Conservation (phyloP, 2,888 invertebrate genomes). For the Smittia sp. region DNA sequence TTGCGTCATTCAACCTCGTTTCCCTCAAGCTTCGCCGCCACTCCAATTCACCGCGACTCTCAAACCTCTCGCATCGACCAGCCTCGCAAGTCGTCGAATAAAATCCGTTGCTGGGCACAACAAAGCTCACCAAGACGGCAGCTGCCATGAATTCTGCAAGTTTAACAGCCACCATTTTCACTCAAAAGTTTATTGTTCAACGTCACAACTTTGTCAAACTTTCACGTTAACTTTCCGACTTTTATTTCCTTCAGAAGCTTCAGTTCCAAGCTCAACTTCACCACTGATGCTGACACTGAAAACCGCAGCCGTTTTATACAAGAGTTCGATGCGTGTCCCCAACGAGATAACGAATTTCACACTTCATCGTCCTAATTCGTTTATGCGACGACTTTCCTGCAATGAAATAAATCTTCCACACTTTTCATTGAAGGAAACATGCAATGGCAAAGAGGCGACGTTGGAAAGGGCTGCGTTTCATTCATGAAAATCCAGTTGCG, state of each 20-base stretch:
- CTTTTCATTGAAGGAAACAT: neutral
- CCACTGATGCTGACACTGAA: conserved; percentile 6
- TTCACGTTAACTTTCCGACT: neutral
- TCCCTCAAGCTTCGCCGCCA: neutral
- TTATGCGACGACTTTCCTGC: neutral
- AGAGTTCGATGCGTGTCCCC: neutral
- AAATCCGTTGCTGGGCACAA: neutral
- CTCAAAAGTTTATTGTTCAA: neutral
- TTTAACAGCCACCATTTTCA: conserved; percentile 1
- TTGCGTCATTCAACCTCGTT: neutral
- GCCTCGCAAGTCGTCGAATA: neutral
- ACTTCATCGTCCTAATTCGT: conserved; percentile 30
- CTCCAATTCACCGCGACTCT: neutral
- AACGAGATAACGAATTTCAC: conserved; percentile 29
- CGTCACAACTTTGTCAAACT: neutral
- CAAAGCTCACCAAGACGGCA: neutral
- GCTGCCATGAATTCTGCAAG: neutral
- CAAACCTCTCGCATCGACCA: neutral
- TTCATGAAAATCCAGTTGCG: conserved; percentile 22
- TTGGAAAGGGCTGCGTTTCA: neutral
- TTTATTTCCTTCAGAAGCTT: neutral
- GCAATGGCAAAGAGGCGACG: too few species aligned
- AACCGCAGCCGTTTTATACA: neutral
- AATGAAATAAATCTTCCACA: neutral
- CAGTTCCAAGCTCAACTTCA: neutral